phyloP scores from a whole-genome alignment of 2,797 vertebrate genomes.

The Acipenser oxyrinchus region DNA sequence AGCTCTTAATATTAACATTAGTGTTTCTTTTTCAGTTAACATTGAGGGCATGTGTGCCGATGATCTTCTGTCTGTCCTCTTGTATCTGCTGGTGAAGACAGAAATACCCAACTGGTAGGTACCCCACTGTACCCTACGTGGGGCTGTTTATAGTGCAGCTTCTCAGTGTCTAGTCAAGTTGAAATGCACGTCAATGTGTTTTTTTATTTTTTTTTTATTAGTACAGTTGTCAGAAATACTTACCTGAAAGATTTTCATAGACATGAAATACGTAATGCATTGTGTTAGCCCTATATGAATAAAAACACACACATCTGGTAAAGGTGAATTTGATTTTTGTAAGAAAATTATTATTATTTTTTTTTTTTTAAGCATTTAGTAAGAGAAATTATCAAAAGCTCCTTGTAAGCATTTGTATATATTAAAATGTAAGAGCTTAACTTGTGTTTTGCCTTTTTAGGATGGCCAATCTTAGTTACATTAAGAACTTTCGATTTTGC shows the following conservation, averaged over 20 bases:
- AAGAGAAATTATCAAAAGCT: neutral
- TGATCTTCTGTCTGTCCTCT: conserved; percentile 84
- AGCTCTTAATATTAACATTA: neutral
- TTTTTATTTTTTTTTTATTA: too few species aligned
- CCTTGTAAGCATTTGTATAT: neutral
- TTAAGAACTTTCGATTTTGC: conserved; percentile 90
- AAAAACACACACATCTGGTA: too few species aligned
- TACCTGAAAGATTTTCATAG: too few species aligned
- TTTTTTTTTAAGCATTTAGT: neutral
- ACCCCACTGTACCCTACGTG: neutral
- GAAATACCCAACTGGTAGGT: conserved; percentile 95
- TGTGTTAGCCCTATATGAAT: too few species aligned
- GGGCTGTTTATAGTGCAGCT: neutral
- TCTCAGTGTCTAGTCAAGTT: too few species aligned
- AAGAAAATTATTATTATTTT: neutral
- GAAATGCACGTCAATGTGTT: too few species aligned
- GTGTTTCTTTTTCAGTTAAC: conserved; percentile 55
- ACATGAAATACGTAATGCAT: too few species aligned
- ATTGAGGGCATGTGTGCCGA: conserved; percentile 85
- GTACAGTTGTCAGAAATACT: too few species aligned
- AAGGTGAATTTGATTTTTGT: too few species aligned
- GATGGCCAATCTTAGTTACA: conserved; percentile 96
- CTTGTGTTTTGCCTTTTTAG: conserved; percentile 44
- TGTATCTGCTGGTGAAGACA: conserved; percentile 90
- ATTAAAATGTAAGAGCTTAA: too few species aligned